phyloP scores from a whole-genome alignment of 2,797 vertebrate species.

The Ataeniobius toweri region DNA sequence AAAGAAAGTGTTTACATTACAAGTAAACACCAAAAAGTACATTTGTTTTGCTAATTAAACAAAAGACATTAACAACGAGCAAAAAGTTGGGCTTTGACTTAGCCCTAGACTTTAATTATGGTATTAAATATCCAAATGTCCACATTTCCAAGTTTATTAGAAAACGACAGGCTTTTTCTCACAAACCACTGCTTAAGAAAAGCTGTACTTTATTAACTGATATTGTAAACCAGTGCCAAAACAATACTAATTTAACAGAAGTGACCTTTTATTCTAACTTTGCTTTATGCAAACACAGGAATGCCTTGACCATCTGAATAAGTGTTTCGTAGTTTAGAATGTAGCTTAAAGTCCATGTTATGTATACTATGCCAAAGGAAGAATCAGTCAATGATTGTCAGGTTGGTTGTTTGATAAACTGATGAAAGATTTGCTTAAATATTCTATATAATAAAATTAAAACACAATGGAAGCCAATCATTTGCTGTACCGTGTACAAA shows the following conservation, averaged over 20 bases:
- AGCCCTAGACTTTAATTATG: background rate
- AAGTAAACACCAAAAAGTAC: background rate
- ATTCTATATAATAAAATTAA: slow-evolving; percentile 25
- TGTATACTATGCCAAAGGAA: slow-evolving; percentile 32
- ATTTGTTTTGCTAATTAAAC: background rate
- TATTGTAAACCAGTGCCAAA: slow-evolving; percentile 44
- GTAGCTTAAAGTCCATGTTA: slow-evolving; percentile 17
- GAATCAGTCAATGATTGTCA: slow-evolving; percentile 19
- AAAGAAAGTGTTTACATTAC: background rate
- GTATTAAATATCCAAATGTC: background rate
- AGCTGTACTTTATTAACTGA: slow-evolving; percentile 31
- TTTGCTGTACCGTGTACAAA: slow-evolving; percentile 35
- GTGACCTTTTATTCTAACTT: slow-evolving; percentile 62
- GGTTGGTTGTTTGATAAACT: slow-evolving; percentile 41
- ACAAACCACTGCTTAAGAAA: background rate
- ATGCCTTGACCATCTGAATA: slow-evolving; percentile 61
- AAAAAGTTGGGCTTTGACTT: background rate
- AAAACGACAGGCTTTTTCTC: background rate
- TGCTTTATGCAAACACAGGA: slow-evolving; percentile 67
- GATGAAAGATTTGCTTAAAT: slow-evolving; percentile 31
- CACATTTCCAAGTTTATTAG: background rate
- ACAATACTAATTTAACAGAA: slow-evolving; percentile 43
- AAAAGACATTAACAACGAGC: background rate
- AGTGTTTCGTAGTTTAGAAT: slow-evolving; percentile 36
- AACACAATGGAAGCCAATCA: slow-evolving; percentile 2